A percentile compares a stretch with the other conserved stretches of the same genome.
Conservation (phyloP, 2,888 invertebrate genomes). For the Hipparchia sbordonii region DNA sequence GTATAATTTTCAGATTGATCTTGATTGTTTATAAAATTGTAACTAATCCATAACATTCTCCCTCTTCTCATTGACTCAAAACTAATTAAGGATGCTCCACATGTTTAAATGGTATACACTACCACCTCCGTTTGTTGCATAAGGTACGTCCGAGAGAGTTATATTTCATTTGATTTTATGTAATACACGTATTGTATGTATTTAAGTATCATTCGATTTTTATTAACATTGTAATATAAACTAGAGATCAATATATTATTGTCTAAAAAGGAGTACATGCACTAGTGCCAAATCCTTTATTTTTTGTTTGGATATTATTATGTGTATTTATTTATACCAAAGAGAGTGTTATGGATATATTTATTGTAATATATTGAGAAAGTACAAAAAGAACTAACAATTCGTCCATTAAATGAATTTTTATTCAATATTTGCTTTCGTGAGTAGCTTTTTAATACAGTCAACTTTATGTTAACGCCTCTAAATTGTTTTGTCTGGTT, state of each 20-base stretch:
- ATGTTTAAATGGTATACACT: constrained; percentile 78
- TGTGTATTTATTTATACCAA: constrained; percentile 38
- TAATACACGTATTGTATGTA: constrained; percentile 67
- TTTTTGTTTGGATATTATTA: constrained; percentile 29
- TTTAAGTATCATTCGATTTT: constrained; percentile 55
- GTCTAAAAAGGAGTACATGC: constrained; percentile 48
- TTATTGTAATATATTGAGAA: constrained; percentile 43
- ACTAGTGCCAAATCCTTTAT: constrained; percentile 69
- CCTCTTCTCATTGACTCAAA: constrained; percentile 80
- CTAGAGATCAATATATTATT: constrained; percentile 44
- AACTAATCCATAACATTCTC: constrained; percentile 84
- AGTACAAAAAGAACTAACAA: constrained; percentile 39
- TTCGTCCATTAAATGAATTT: constrained; percentile 36
- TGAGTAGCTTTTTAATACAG: constrained; percentile 65
- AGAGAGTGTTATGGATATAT: constrained; percentile 79
- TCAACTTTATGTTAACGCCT: constrained; percentile 59
- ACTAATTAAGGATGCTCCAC: constrained; percentile 82
- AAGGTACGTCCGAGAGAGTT: constrained; percentile 79
- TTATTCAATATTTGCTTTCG: constrained; percentile 64
- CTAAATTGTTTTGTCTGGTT: constrained; percentile 61
- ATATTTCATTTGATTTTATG: constrained; percentile 72
- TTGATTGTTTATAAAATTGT: constrained; percentile 68
- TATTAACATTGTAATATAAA: constrained; percentile 61
- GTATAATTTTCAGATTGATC: constrained; percentile 45
- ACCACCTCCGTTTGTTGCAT: constrained; percentile 78